Evolutionary conservation across 2,113 vertebrate species (phyloP).

Genomic region (Ammodytes marinus): DNA sequence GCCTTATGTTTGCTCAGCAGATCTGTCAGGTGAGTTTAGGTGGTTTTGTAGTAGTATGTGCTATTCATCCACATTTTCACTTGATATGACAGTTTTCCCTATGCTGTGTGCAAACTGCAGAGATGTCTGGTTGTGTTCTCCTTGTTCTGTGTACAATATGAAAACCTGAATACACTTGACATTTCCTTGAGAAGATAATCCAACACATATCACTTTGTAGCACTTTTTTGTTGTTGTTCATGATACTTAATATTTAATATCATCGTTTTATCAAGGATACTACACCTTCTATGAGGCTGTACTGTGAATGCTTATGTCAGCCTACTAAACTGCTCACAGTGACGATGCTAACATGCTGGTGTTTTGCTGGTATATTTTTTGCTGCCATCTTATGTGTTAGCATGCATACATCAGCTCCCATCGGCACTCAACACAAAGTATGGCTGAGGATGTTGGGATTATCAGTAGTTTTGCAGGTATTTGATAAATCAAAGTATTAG

Average conservation of each 20-base stretch:
- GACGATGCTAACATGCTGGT: neutral
- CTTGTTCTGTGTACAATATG: neutral
- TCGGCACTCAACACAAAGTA: too few species aligned
- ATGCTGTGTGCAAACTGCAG: neutral
- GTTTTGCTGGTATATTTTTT: neutral
- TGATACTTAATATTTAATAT: neutral
- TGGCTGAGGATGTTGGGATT: too few species aligned
- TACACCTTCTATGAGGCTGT: neutral
- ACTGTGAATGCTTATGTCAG: neutral
- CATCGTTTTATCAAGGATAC: neutral
- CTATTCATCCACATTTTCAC: neutral
- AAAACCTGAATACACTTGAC: neutral
- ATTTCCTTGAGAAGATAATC: neutral
- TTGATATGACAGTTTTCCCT: neutral
- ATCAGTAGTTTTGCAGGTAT: too few species aligned
- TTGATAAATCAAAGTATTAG: too few species aligned
- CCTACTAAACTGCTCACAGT: neutral
- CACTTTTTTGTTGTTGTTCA: neutral
- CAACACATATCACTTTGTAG: constrained; percentile 2
- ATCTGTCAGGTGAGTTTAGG: constrained; percentile 90
- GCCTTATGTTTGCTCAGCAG: constrained; percentile 92
- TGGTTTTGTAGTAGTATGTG: constrained; percentile 5
- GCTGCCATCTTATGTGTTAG: neutral
- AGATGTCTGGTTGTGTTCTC: neutral
- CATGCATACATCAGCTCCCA: too few species aligned